Conservation (phyloP, 2,797 vertebrate species). For the Gobionotothen gibberifrons region DNA sequence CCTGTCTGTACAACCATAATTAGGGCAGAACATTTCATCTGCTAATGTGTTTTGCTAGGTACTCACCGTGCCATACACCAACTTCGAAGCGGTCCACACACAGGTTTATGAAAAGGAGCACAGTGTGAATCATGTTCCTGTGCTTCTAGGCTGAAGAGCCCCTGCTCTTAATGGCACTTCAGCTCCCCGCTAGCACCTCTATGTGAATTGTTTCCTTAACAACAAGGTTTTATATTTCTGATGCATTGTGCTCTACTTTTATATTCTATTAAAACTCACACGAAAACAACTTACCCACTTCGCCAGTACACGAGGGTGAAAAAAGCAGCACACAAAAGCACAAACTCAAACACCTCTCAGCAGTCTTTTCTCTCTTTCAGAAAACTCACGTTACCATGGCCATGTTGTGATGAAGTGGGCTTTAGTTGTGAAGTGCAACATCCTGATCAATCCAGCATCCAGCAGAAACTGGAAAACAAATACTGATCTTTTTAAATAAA, state of each 20-base stretch:
- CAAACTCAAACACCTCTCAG: background rate
- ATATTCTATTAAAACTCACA: constrained; percentile 19
- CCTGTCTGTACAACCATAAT: constrained; percentile 58
- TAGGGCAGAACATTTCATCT: constrained; percentile 71
- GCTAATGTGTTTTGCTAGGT: constrained; percentile 72
- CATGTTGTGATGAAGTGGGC: background rate
- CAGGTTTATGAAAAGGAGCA: constrained; percentile 52
- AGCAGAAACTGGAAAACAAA: background rate
- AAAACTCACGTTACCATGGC: background rate
- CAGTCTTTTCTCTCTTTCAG: background rate
- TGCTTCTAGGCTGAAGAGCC: constrained; percentile 60
- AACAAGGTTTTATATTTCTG: constrained; percentile 40
- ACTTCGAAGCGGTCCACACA: constrained; percentile 48
- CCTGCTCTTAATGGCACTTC: constrained; percentile 57
- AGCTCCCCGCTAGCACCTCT: constrained; percentile 36
- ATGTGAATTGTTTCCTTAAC: constrained; percentile 50
- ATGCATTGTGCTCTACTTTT: constrained; percentile 22
- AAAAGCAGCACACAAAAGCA: background rate
- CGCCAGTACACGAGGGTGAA: background rate
- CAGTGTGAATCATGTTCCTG: constrained; percentile 56
- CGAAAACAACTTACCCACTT: constrained; percentile 19
- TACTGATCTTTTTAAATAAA: background rate
- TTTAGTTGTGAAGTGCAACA: background rate
- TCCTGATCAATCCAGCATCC: background rate
- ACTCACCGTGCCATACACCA: constrained; percentile 49